These are phyloP conservation scores for Griposia aprilina DNA, from an alignment of 2,888 invertebrate genomes.

Conservation along the genomic window DNA sequence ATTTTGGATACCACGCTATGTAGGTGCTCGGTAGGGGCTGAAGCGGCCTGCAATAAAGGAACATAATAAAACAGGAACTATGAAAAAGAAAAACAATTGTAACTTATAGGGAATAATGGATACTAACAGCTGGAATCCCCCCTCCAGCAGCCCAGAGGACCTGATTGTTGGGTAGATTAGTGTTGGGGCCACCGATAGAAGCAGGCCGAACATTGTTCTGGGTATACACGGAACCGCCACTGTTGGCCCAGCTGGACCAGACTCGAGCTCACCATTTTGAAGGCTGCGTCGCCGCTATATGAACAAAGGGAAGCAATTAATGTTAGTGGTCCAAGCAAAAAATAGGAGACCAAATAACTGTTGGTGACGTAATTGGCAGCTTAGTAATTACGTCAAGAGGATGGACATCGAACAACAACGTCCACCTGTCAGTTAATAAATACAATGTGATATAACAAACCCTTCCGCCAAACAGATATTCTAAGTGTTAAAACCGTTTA, in stretches of 20 bases:
- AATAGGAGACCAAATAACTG: background rate
- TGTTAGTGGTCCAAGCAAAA: background rate
- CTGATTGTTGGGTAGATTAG: conserved; percentile 73
- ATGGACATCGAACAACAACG: background rate
- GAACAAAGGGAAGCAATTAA: background rate
- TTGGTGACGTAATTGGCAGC: background rate
- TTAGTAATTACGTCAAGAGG: too few relatives aligned
- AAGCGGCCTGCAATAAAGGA: conserved; percentile 29
- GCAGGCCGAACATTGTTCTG: conserved; percentile 63
- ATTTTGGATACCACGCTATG: too few relatives aligned
- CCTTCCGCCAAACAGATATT: background rate
- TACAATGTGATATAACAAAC: background rate
- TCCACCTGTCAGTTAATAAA: background rate
- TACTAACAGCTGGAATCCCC: conserved; percentile 73
- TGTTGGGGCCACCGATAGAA: conserved; percentile 74
- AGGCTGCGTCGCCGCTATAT: conserved; percentile 58
- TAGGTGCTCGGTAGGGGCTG: conserved; percentile 62
- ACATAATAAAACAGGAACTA: background rate
- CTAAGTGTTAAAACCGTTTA: background rate
- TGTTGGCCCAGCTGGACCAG: conserved; percentile 69
- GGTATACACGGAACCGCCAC: conserved; percentile 67
- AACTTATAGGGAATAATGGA: background rate
- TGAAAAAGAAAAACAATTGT: background rate
- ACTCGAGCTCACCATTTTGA: conserved; percentile 68
- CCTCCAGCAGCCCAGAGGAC: conserved; percentile 79